Percentiles rank a stretch among this genome's conserved stretches.
Evolutionary conservation across 2,113 vertebrate species (phyloP).

Genomic region (Emydura subglobosa): DNA sequence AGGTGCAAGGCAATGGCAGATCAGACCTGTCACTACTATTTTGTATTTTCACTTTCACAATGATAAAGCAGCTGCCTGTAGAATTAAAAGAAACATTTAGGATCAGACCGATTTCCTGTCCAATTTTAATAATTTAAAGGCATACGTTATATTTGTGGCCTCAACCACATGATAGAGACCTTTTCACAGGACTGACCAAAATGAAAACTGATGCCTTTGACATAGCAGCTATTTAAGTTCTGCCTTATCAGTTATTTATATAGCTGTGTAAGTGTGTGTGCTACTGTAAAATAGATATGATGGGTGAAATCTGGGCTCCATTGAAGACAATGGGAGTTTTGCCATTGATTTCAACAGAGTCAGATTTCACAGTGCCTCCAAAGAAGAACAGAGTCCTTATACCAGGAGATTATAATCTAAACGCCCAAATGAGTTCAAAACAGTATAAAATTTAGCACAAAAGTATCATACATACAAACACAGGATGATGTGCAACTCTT

Average conservation of each 20-base stretch:
- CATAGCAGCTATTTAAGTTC: not conserved
- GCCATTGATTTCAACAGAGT: not conserved
- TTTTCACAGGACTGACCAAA: not conserved
- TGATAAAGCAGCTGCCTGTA: not conserved
- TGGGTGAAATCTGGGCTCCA: not conserved
- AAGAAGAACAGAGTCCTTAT: not conserved
- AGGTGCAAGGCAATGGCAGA: not conserved
- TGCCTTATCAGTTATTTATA: not conserved
- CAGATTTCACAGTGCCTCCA: accelerated
- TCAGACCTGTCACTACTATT: not conserved
- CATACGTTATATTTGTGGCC: not conserved
- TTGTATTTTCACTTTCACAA: not conserved
- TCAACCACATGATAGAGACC: not conserved
- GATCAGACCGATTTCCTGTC: not conserved
- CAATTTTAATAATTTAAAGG: not conserved
- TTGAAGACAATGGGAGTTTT: not conserved
- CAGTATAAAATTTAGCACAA: not conserved
- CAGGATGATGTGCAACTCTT: not conserved
- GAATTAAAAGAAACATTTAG: not conserved
- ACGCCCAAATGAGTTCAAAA: not conserved
- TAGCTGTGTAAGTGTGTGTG: not conserved
- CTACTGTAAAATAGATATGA: not conserved
- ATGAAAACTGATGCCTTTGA: not conserved
- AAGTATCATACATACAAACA: not conserved
- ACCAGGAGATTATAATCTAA: not conserved